Evolutionary conservation across 2,113 vertebrate genomes (phyloP).

Genomic region (Carassius gibelio): DNA sequence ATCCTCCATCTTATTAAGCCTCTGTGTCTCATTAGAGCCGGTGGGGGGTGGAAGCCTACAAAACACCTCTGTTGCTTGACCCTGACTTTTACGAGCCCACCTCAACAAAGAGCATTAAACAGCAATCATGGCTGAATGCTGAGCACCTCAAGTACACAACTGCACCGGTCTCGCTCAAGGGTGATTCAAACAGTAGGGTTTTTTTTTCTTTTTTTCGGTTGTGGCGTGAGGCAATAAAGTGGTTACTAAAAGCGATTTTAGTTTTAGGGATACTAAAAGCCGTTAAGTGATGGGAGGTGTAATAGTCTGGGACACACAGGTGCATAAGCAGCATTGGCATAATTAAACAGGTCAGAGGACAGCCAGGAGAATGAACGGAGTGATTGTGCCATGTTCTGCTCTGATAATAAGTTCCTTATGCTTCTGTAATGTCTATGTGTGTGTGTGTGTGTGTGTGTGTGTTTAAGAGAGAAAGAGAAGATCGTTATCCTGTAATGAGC

Average conservation of each 20-base stretch:
- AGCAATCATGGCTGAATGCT: slow-evolving; percentile 26
- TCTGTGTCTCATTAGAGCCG: slow-evolving; percentile 43
- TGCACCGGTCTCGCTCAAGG: background rate
- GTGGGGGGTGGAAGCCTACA: slow-evolving; percentile 13
- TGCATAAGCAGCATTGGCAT: slow-evolving; percentile 50
- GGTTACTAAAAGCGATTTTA: background rate
- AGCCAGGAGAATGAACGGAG: slow-evolving; percentile 51
- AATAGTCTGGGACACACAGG: slow-evolving; percentile 59
- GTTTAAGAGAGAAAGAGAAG: background rate
- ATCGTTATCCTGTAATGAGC: background rate
- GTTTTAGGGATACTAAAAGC: slow-evolving; percentile 20
- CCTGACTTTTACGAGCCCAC: slow-evolving; percentile 47
- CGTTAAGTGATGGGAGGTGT: slow-evolving; percentile 46
- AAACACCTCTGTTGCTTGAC: slow-evolving; percentile 34
- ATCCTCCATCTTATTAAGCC: slow-evolving; percentile 35
- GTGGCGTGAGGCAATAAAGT: slow-evolving; percentile 37
- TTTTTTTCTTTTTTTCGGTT: background rate
- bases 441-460: background rate
- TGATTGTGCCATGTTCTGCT: slow-evolving; percentile 51
- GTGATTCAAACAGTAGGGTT: slow-evolving; percentile 32
- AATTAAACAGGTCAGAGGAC: slow-evolving; percentile 62
- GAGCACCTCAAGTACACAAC: slow-evolving; percentile 29
- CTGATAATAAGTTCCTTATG: slow-evolving; percentile 60
- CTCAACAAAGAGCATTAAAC: slow-evolving; percentile 37
- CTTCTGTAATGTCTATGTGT: slow-evolving; percentile 9